Evolutionary conservation across 35 echinoderm and acorn worm species (phyloP).

Genomic region (Amphiura filiformis): DNA sequence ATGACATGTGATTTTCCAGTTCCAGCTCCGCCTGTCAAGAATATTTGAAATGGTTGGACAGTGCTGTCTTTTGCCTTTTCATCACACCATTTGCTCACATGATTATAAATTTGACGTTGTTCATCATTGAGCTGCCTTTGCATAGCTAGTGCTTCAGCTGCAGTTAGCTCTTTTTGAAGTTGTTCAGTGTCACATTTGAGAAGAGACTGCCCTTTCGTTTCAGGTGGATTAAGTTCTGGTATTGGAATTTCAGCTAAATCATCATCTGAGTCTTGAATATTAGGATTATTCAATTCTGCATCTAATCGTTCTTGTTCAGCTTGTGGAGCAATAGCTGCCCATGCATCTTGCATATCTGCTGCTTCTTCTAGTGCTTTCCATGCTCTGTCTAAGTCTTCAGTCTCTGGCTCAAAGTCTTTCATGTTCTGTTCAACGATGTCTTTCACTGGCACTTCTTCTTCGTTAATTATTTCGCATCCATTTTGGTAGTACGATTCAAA

Average conservation of each 20-base stretch:
- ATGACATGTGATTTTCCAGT: conserved; percentile 57
- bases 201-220: neutral
- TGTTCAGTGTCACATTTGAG: neutral
- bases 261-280: conserved; percentile 9
- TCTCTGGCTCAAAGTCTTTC: conserved; percentile 6
- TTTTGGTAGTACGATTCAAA: conserved; percentile 34
- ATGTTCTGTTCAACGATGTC: conserved; percentile 21
- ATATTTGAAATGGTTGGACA: conserved; percentile 39
- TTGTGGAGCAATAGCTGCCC: conserved; percentile 48
- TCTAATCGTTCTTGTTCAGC: conserved; percentile 45
- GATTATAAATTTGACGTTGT: conserved; percentile 47
- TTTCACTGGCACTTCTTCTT: conserved; percentile 8
- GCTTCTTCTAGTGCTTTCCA: conserved; percentile 1
- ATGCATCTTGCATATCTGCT: conserved; percentile 54
- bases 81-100: conserved; percentile 44
- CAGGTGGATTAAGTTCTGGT: conserved; percentile 17
- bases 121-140: conserved; percentile 46
- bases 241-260: conserved; percentile 28
- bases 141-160: neutral
- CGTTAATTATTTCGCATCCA: conserved; percentile 6
- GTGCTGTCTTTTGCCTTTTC: conserved; percentile 36
- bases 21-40: conserved; percentile 54
- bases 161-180: neutral
- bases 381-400: conserved; percentile 26
- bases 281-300: neutral